A percentile compares a stretch with the other conserved stretches of the same genome.
Evolutionary conservation across 2,888 invertebrate species (phyloP).

Genomic region (Plutella xylostella): DNA sequence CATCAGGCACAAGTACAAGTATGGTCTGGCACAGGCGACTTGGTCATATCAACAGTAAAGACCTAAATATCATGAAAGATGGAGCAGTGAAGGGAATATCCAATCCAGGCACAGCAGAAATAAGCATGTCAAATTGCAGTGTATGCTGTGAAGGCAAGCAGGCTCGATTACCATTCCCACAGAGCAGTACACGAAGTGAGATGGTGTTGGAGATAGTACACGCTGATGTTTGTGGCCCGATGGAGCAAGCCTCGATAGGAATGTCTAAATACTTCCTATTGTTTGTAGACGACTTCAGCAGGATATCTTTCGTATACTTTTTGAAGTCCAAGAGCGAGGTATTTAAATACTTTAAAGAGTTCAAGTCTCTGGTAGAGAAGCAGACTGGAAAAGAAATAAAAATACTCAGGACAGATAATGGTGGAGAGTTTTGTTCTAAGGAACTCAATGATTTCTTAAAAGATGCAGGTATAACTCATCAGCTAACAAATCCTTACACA

Average conservation of each 20-base stretch:
- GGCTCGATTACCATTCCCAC: conserved; percentile 1
- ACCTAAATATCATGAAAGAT: conserved; percentile 5
- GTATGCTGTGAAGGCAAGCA: conserved; percentile 15
- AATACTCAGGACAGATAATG: conserved; percentile 15
- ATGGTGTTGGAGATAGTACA: conserved; percentile 1
- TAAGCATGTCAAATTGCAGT: conserved; percentile 9
- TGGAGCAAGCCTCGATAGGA: conserved; percentile 5
- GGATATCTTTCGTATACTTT: conserved; percentile 8
- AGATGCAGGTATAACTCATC: conserved; percentile 20
- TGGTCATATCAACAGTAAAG: conserved; percentile 2
- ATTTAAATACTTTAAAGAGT: conserved; percentile 11
- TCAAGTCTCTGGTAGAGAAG: conserved; percentile 14
- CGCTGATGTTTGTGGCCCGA: conserved; percentile 13
- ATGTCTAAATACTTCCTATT: background rate
- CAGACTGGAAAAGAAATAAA: conserved; percentile 15
- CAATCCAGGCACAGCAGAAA: background rate
- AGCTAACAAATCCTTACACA: conserved; percentile 20
- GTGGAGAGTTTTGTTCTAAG: conserved; percentile 17
- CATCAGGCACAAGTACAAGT: background rate
- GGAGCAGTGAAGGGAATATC: conserved; percentile 1
- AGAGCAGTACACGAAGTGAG: background rate
- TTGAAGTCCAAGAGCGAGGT: conserved; percentile 7
- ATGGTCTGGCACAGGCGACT: conserved; percentile 2
- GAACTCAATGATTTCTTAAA: conserved; percentile 18
- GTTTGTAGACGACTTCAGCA: conserved; percentile 5